Base-by-base conservation (phyloP, 2,888 invertebrate genomes). In the Horisme vitalbata region DNA sequence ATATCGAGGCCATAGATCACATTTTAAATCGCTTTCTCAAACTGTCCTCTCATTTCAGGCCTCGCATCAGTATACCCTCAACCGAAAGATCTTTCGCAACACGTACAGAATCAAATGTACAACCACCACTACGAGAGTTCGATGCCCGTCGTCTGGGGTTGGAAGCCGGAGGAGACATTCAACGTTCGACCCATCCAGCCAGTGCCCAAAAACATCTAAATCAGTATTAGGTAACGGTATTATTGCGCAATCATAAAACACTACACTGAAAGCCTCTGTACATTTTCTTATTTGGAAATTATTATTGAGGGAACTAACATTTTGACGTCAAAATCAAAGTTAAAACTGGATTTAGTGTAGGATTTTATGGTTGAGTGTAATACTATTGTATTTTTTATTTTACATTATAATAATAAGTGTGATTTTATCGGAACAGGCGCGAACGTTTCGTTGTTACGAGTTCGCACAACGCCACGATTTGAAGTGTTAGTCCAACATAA, bases 51-150 rank as follows among this genome's bases (percentile, higher is more conserved):
- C 28, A 11, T 59, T 75, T 10, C 71, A 95, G 95, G 94, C 80
- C 90, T 95, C 57, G 96, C 97, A 2, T 95, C 96, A 2, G 93
- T 95, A 2, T 97, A 97, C 76, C 97, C 97, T 0, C 94, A 96
- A 78, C 97, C 97, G 26, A 92, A 92, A 59, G 93, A 97, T 68
- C 92, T 95, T 68, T 83, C 91, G 41, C 86, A 91, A 55, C 95
- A 94, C 79, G 91, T 97, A 21, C 88, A 92, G 63, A 91, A 92
- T 43, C 94, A 95, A 74, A 92, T 95, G 85, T 97, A 96, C 82
- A 93, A 93, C 74, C 93, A 92, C 66, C 92, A 95, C 71, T 97
- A 97, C 75, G 94, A 95, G 75, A 91, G 92, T 56, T 93, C 95
- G 39, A 91, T 96, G 90, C 95, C 96, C 0, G 87, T 90, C 4